Evolutionary conservation across 1,140 invertebrate genomes (phyloP), one percentile per base, ranked within the genome.

Genomic region (Helicoverpa zea): DNA sequence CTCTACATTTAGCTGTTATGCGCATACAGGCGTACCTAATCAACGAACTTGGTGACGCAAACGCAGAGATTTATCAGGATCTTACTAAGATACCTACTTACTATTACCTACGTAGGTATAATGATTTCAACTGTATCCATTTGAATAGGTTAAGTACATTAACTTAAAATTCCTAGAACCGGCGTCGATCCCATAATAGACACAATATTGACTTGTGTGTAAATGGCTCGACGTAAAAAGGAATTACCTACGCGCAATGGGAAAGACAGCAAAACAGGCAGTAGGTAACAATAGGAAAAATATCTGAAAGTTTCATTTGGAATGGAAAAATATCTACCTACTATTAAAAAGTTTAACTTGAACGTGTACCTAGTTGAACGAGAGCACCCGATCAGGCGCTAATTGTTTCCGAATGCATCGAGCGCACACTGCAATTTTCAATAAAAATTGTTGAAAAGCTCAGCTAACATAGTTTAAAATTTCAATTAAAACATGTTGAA

Each of bases 401-500:
- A 12, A 54, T n/a, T 56, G 23, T 52, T 72, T 23, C 56, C 35
- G 18, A 35, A 47, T 61, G n/a, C 35, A 56, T 23, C 9, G 16
- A 54, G 54, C 14, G 10, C 11, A 43, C 35, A 5, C 35, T 43
- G 35, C 35, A 43, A 43, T 64, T 14, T 77, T 35, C 54, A 52
- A 59, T 77, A 63, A 64, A 30, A 77, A 64, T 43, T 35, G 10
- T 56, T 43, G 30, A 43, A 63, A 18, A 51, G 14, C 52, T 70
- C 14, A 56, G 51, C 49, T 23, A 18, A 58, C 4, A 49, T 58
- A 79, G 35, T 79, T 79, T 70, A 70, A 80, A 72, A 63, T 52
- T 61, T 63, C 43, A 80, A 80, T 68, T 63, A 73, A 70, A 80
- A 80, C 78, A 61, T 70, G 73, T 78, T 56, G 68, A 70, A 66